phyloP scores from a whole-genome alignment of 2,797 vertebrate genomes.

The Phrynocephalus guinanensis region DNA sequence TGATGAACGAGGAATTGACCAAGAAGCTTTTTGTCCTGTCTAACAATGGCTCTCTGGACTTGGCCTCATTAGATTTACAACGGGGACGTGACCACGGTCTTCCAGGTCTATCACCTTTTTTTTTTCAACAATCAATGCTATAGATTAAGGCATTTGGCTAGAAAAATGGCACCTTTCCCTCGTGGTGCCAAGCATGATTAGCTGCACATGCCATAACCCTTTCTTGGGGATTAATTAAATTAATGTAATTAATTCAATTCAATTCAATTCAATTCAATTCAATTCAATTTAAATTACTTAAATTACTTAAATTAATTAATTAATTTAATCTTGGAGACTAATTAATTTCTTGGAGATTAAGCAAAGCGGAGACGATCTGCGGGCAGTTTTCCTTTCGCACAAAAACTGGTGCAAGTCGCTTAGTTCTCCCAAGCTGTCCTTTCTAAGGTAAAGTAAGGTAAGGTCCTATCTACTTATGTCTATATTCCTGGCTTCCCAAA shows the following conservation, averaged over 20 bases:
- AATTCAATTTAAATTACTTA: too few relatives aligned
- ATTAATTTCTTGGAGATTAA: background rate
- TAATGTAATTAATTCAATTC: too few relatives aligned
- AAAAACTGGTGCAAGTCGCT: too few relatives aligned
- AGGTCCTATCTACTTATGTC: too few relatives aligned
- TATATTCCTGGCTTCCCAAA: too few relatives aligned
- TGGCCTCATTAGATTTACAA: slow-evolving; percentile 93
- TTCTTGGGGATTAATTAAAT: background rate
- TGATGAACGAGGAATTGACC: slow-evolving; percentile 88
- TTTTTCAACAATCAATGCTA: slow-evolving; percentile 9
- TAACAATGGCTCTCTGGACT: slow-evolving; percentile 81
- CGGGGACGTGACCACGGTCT: slow-evolving; percentile 94
- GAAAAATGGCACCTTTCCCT: background rate
- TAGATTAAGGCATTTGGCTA: slow-evolving; percentile 3
- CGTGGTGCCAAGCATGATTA: background rate
- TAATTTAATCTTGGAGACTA: too few relatives aligned
- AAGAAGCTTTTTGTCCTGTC: slow-evolving; percentile 86
- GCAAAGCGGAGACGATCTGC: background rate
- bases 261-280: too few relatives aligned
- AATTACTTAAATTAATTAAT: too few relatives aligned
- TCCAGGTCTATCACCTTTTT: slow-evolving; percentile 81
- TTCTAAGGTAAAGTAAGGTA: too few relatives aligned
- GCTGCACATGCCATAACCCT: background rate
- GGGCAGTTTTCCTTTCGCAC: background rate
- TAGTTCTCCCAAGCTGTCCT: too few relatives aligned